These are phyloP conservation scores for Larimichthys crocea DNA, from an alignment of 2,113 vertebrate genomes.

Conservation along the genomic window DNA sequence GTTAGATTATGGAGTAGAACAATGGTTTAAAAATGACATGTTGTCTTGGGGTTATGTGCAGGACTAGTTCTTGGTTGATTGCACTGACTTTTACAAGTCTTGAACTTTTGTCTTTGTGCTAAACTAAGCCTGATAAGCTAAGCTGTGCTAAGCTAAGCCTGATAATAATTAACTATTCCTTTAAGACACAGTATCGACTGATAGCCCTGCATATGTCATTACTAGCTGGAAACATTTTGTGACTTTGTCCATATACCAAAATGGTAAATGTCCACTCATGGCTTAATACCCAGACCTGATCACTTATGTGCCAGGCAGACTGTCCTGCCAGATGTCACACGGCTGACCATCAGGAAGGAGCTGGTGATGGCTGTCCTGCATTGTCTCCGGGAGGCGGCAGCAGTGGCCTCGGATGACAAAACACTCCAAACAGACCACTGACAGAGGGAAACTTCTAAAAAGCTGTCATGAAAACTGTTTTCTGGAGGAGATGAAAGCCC, in stretches of 20 bases:
- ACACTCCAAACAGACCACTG: background rate
- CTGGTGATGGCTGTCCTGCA: conserved; percentile 6
- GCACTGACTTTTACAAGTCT: too few species aligned
- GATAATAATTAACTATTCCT: background rate
- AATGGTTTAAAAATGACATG: too few species aligned
- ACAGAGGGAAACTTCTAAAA: conserved; percentile 24
- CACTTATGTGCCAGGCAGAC: conserved; percentile 2
- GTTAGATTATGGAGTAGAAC: too few species aligned
- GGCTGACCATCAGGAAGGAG: conserved; percentile 35
- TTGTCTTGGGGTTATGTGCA: too few species aligned
- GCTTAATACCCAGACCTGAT: background rate
- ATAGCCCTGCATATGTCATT: background rate
- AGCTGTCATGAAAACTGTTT: conserved; percentile 13
- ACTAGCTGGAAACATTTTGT: background rate
- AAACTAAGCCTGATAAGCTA: too few species aligned
- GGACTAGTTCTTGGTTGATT: too few species aligned
- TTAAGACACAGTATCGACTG: background rate
- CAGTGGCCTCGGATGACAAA: conserved; percentile 18
- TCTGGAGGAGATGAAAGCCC: conserved; percentile 35
- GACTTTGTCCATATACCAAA: background rate
- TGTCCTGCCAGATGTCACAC: conserved; percentile 20
- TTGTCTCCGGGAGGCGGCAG: conserved; percentile 7
- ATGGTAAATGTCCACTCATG: background rate
- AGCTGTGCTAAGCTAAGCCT: too few species aligned
- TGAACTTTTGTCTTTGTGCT: too few species aligned